Percentiles rank a stretch among this genome's conserved stretches.
phyloP scores from a whole-genome alignment of 2,113 vertebrate species.

The Mesocricetus auratus region DNA sequence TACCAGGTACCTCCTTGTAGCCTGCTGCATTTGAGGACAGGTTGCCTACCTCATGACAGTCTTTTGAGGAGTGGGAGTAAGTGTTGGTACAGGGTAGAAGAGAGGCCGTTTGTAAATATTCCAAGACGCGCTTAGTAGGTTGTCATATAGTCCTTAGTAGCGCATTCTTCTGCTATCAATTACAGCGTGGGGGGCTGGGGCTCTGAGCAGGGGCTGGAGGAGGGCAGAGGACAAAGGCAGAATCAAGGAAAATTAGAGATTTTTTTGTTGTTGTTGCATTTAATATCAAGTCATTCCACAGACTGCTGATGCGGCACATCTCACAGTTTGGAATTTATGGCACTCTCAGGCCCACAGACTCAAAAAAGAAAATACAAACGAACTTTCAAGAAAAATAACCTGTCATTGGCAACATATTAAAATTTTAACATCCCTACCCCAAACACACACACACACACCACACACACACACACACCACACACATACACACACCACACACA shows the following conservation, averaged over 20 bases:
- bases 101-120: background rate
- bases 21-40: background rate
- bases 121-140: conserved; percentile 63
- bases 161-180: conserved; percentile 76
- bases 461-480: background rate
- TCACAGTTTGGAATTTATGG: conserved; percentile 91
- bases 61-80: background rate
- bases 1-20: background rate
- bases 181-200: conserved; percentile 20
- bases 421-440: background rate
- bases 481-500: background rate
- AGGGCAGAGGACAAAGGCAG: conserved; percentile 73
- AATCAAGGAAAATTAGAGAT: conserved; percentile 89
- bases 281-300: conserved; percentile 93
- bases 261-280: conserved; percentile 91
- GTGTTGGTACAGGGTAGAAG: background rate
- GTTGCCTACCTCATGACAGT: too few relatives aligned
- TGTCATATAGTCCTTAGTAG: conserved; percentile 64
- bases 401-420: conserved; percentile 88
- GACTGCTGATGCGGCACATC: conserved; percentile 93
- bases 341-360: conserved; percentile 90
- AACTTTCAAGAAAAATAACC: conserved; percentile 84
- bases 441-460: background rate
- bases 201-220: background rate
- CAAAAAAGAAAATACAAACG: conserved; percentile 84